Base-by-base conservation (phyloP, 2,888 invertebrate genomes). In the Zhuqinia jingwanae region DNA sequence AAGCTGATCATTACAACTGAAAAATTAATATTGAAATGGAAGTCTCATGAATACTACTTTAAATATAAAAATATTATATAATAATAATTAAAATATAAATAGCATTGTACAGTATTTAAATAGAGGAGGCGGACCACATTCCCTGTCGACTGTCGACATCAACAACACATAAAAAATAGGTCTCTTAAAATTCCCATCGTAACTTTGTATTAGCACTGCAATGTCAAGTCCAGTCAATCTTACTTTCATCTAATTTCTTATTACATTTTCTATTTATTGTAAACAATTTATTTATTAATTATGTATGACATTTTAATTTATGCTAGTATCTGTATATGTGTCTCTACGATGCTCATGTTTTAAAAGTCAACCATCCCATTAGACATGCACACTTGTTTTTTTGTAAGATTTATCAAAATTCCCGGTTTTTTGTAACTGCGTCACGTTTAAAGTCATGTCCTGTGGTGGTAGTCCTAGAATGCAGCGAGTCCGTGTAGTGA, bases 351-450 rank as follows among this genome's bases (percentile, higher is more conserved):
- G 27, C 15, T 27, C 6, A 60, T 60, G 25, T 10, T 60, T 60
- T 60, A 53, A 5, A 53, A 2, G 10, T 20, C 27, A 60, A 10
- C 15, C 3, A 50, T 15, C 25, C 15, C 27, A n/a, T 60, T 22
- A 25, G 30, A 27, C 27, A 60, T 60, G 60, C 25, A 22, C 3
- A 17, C 17, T 36, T 42, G 42, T 65, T 65, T n/a, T n/a, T n/a
- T 65, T 65, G 65, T 65, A 73, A 73, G 22, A 20, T 76, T 56
- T 17, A 56, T 58, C 76, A 76, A 76, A 76, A 58, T 76, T 76
- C 30, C 30, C 2, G 75, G 56, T 75, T 75, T 8, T 75, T 47
- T 56, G 36, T 20, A 77, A 60, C 17, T 68, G n/a, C n/a, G n/a
- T n/a, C n/a, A 8, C 5, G 6, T 45, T 8, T 17, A 20, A 78